Evolutionary conservation across 2,797 vertebrate genomes (phyloP).

Genomic region (Chaetodon trifasciatus): DNA sequence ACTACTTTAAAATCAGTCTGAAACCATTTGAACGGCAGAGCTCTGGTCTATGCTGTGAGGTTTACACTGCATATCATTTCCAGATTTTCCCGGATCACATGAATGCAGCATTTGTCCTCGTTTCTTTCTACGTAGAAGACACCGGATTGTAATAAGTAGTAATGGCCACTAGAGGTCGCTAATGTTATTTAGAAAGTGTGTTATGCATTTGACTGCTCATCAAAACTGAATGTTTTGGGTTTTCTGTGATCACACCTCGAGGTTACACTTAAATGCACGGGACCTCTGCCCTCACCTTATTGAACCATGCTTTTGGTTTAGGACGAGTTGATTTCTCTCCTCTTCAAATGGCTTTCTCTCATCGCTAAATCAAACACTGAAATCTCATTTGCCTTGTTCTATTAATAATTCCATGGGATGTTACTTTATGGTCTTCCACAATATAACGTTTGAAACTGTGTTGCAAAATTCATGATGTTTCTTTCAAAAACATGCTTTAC

Average conservation of each 20-base stretch:
- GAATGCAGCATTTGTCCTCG: constrained; percentile 42
- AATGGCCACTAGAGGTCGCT: constrained; percentile 63
- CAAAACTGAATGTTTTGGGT: neutral
- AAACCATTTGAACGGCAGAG: neutral
- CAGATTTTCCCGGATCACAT: constrained; percentile 8
- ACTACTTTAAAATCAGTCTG: neutral
- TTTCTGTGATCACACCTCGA: neutral
- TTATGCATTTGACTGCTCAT: neutral
- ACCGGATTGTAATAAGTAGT: constrained; percentile 16
- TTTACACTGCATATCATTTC: neutral
- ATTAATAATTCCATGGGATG: neutral
- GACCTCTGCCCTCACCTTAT: neutral
- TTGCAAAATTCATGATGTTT: neutral
- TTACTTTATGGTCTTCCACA: too few species aligned
- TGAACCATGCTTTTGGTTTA: neutral
- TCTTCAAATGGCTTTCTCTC: neutral
- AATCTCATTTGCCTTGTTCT: neutral
- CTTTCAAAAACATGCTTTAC: neutral
- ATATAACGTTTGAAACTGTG: neutral
- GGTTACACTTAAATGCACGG: constrained; percentile 24
- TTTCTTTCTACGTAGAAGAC: neutral
- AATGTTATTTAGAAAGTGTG: constrained; percentile 26
- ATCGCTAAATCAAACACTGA: neutral
- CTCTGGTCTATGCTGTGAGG: too few species aligned
- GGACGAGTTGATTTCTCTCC: neutral